These are phyloP conservation scores for Ctenochaetus hawaiiensis DNA, from an alignment of 2,797 vertebrate species.

Conservation along the genomic window DNA sequence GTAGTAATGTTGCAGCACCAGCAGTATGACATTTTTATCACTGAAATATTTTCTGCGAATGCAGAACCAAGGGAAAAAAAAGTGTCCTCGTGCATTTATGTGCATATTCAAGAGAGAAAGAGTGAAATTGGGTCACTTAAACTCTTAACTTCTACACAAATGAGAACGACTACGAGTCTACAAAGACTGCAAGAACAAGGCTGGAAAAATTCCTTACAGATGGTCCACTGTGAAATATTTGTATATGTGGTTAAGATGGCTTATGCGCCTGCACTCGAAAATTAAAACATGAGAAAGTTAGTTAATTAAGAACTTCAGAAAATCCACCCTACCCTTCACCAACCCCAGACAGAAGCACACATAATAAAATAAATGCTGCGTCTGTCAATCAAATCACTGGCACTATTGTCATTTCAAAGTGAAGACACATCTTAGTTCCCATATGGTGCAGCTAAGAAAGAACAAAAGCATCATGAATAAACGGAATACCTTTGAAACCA, in stretches of 20 bases:
- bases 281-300: constrained; percentile 60
- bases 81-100: constrained; percentile 1
- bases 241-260: constrained; percentile 5
- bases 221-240: constrained; percentile 37
- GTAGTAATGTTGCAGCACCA: constrained; percentile 58
- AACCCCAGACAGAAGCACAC: constrained; percentile 55
- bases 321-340: constrained; percentile 37
- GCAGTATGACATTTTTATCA: constrained; percentile 54
- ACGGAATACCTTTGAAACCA: constrained; percentile 75
- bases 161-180: constrained; percentile 9
- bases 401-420: constrained; percentile 71
- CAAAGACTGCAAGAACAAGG: constrained; percentile 36
- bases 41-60: constrained; percentile 52
- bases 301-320: constrained; percentile 75
- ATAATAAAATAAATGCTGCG: constrained; percentile 55
- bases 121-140: constrained; percentile 43
- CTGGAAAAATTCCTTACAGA: constrained; percentile 35
- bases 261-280: constrained; percentile 30
- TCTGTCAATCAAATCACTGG: constrained; percentile 77
- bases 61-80: constrained; percentile 13
- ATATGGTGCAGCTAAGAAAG: constrained; percentile 70
- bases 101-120: constrained; percentile 11
- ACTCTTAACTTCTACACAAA: constrained; percentile 40
- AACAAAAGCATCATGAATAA: constrained; percentile 76
- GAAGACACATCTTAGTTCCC: constrained; percentile 71